Conservation (phyloP, 2,113 vertebrate species). For the Catagonus wagneri region DNA sequence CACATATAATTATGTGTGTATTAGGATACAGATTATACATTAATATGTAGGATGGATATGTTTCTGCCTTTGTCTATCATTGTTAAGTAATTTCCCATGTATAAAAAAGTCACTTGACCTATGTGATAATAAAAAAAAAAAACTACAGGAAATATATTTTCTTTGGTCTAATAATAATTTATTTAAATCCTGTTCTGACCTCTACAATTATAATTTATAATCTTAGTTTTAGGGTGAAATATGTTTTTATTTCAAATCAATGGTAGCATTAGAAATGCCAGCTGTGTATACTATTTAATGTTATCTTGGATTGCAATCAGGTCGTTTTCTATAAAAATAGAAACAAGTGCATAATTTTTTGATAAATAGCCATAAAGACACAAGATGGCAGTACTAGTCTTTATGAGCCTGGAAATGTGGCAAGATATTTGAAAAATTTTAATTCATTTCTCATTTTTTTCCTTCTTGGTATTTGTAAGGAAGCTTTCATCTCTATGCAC, state of each 20-base stretch:
- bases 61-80: background rate
- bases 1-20: background rate
- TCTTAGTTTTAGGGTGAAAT: background rate
- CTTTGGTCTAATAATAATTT: background rate
- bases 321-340: background rate
- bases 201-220: background rate
- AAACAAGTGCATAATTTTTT: background rate
- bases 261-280: background rate
- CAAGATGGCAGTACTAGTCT: slow-evolving; percentile 76
- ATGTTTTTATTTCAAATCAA: background rate
- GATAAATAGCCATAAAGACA: slow-evolving; percentile 63
- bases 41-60: background rate
- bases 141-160: background rate
- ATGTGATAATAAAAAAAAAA: background rate
- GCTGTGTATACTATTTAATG: background rate
- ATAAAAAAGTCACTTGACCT: background rate
- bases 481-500: background rate
- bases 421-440: background rate
- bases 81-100: background rate
- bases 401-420: slow-evolving; percentile 27
- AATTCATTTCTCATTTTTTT: background rate
- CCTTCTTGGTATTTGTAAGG: background rate
- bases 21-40: background rate
- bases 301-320: background rate
- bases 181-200: background rate